Evolutionary conservation across 1,140 invertebrate species (phyloP).

Genomic region (Lucilia sericata): DNA sequence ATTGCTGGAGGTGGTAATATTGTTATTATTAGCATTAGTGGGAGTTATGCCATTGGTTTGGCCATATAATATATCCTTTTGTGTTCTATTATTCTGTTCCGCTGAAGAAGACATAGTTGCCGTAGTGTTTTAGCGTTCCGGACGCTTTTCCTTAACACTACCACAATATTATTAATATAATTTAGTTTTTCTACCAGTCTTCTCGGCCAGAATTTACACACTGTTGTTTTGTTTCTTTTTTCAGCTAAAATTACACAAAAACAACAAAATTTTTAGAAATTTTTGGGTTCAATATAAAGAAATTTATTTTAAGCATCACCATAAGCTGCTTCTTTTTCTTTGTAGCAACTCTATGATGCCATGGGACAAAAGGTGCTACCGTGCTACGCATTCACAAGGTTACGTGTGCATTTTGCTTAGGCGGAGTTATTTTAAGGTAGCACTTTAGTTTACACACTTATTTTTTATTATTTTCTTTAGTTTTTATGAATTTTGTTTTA

Average conservation of each 20-base stretch:
- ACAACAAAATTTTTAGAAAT: too few relatives aligned
- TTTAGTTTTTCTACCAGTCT: too few relatives aligned
- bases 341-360: conserved; percentile 31
- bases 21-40: not conserved
- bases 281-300: too few relatives aligned
- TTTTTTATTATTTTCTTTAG: conserved; percentile 46
- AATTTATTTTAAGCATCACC: not conserved
- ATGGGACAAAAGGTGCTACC: conserved; percentile 56
- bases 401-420: conserved; percentile 60
- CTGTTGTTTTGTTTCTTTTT: not conserved
- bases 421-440: conserved; percentile 48
- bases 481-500: not conserved
- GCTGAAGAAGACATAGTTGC: conserved; percentile 28
- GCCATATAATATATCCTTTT: not conserved
- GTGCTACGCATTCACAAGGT: conserved; percentile 67
- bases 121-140: not conserved
- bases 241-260: too few relatives aligned
- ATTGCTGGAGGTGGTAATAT: not conserved
- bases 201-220: not conserved
- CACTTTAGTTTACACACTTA: conserved; percentile 43
- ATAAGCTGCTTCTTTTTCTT: not conserved
- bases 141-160: not conserved
- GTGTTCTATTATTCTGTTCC: not conserved
- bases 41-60: not conserved
- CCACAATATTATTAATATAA: too few relatives aligned